Base-by-base conservation (phyloP, 2,797 vertebrate genomes). In the Champsocephalus esox region DNA sequence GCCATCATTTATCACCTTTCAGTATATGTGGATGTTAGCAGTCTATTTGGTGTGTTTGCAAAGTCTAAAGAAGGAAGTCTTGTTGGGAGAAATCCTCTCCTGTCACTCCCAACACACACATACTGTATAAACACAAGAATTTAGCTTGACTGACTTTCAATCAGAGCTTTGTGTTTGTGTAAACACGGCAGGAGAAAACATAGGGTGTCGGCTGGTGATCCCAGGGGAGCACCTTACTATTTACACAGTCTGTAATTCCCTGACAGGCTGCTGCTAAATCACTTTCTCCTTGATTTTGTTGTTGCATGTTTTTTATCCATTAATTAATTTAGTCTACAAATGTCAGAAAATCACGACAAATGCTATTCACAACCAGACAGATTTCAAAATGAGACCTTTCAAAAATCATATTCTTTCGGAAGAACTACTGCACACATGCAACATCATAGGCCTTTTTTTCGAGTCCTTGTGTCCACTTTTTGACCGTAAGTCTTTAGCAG, bases 161-260 rank as follows among this genome's bases (percentile, higher is more conserved):
- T 72, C 60, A 52, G 64, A 75, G 67, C 57, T 66, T 75, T 88
- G 75, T 88, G 82, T 90, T 90, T 90, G 78, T 70, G 71, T 78
- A 80, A 90, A 89, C 82, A 69, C 76, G 58, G 28, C 62, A 48
- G 80, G 70, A 73, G 34, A 83, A 83, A 82, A 77, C 81, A 84
- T 17, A 45, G 43, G 2, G 46, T 70, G 72, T 66, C 2, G 38
- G 50, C 65, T 71, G 41, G 41, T 64, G 72, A 75, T 72, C 83
- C 83, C 71, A 11, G 14, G 28, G 64, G 81, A 79, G 69, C 64
- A 62, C 62, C 54, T 51, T 43, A 21, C 77, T 79, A 70, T 90
- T 88, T 83, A 43, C 58, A 12, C 9, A 50, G 52, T 81, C 81
- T 82, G 72, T 79, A 52, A 64, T 50, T 34, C 62, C 12, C 64